Evolutionary conservation across 1,140 invertebrate genomes (phyloP).

Genomic region (Archivesica marissinica): DNA sequence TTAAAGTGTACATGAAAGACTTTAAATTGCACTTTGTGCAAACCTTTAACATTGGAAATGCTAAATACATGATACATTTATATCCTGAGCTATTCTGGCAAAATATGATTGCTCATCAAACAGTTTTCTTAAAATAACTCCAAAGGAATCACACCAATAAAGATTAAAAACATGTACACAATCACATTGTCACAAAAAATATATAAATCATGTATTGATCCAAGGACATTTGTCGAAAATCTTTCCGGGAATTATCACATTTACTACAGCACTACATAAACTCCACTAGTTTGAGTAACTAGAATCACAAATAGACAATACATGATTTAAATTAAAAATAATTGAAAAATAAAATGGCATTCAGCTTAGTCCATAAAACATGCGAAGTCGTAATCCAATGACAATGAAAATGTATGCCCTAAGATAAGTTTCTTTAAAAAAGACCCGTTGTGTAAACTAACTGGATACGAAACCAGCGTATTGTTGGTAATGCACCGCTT

Average conservation of each 20-base stretch:
- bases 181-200: slow-evolving; percentile 27
- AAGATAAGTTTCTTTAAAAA: slow-evolving; percentile 30
- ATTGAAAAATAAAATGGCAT: slow-evolving; percentile 35
- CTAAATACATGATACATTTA: slow-evolving; percentile 56
- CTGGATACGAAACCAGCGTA: slow-evolving; percentile 71
- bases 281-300: neutral
- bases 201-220: slow-evolving; percentile 43
- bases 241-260: slow-evolving; percentile 53
- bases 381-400: slow-evolving; percentile 46
- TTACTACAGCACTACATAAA: slow-evolving; percentile 54
- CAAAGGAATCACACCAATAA: slow-evolving; percentile 62
- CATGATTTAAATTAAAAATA: slow-evolving; percentile 49
- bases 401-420: slow-evolving; percentile 48
- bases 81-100: slow-evolving; percentile 58
- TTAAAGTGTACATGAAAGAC: slow-evolving; percentile 57
- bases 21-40: slow-evolving; percentile 47
- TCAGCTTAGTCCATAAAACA: slow-evolving; percentile 57
- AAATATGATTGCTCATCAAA: slow-evolving; percentile 23
- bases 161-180: slow-evolving; percentile 52
- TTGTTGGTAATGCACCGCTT: slow-evolving; percentile 65
- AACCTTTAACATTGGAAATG: slow-evolving; percentile 41
- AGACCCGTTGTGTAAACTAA: slow-evolving; percentile 31
- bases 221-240: slow-evolving; percentile 16
- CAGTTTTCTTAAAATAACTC: slow-evolving; percentile 22
- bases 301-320: slow-evolving; percentile 55